Percentiles rank a stretch among this genome's conserved stretches.
These are phyloP conservation scores for Poecilus cupreus DNA, from an alignment of 2,888 invertebrate species.

Conservation along the genomic window DNA sequence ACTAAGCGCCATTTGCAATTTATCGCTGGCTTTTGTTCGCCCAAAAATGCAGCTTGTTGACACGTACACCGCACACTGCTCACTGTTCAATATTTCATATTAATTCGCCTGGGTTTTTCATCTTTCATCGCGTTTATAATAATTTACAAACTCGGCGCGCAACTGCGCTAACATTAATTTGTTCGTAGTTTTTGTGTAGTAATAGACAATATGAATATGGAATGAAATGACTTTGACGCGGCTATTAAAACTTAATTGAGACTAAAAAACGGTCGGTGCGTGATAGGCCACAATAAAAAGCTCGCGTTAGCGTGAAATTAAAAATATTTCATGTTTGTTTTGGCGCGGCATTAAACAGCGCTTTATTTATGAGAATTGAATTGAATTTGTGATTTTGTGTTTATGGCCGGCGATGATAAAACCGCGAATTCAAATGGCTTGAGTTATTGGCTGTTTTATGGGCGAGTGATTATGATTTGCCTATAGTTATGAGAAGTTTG, in stretches of 20 bases:
- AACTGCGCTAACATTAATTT: not conserved
- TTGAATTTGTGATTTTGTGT: not conserved
- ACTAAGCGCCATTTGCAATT: slow-evolving; percentile 52
- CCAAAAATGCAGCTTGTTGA: slow-evolving; percentile 10
- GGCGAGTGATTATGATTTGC: slow-evolving; percentile 31
- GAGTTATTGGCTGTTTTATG: slow-evolving; percentile 31
- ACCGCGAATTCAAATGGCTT: slow-evolving; percentile 29
- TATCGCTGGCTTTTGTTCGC: slow-evolving; percentile 29
- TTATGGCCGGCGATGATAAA: not conserved
- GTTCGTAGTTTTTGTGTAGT: not conserved
- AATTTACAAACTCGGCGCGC: not conserved
- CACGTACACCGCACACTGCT: not conserved
- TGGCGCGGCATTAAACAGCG: not conserved
- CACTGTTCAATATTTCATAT: not conserved
- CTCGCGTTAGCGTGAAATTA: slow-evolving; percentile 16
- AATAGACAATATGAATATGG: no score
- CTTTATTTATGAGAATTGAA: slow-evolving; percentile 20
- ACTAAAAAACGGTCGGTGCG: slow-evolving; percentile 1
- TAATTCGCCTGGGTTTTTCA: not conserved
- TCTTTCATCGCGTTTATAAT: not conserved
- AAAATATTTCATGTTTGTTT: slow-evolving; percentile 40
- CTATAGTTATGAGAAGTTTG: not conserved
- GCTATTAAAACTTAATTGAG: slow-evolving; percentile 9
- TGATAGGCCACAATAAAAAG: not conserved
- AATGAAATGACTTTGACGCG: not conserved